Evolutionary conservation across 2,888 invertebrate genomes (phyloP).

Genomic region (Euplexia lucipara): DNA sequence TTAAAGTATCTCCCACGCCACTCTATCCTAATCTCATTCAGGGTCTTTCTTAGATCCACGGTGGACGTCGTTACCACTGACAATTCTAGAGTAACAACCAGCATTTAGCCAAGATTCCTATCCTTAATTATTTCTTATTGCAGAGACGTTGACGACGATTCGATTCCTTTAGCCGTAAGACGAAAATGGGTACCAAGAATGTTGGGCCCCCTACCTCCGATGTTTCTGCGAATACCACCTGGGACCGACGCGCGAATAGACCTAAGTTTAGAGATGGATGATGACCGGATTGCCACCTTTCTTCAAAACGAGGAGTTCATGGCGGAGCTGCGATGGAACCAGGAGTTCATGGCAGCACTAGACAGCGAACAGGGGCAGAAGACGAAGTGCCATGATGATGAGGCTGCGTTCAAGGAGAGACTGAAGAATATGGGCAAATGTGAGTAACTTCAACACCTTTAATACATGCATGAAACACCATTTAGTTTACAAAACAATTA

Average conservation of each 20-base stretch:
- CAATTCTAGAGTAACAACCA: background rate
- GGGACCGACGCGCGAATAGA: slow-evolving; percentile 87
- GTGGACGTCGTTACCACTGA: background rate
- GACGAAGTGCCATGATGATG: slow-evolving; percentile 90
- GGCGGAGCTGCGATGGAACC: slow-evolving; percentile 95
- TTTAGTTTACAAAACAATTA: too few relatives aligned
- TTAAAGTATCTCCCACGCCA: too few relatives aligned
- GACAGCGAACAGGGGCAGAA: slow-evolving; percentile 93
- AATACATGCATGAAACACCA: background rate
- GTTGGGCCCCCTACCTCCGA: slow-evolving; percentile 94
- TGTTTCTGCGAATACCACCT: slow-evolving; percentile 93
- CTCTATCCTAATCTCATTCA: background rate
- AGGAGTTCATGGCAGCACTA: slow-evolving; percentile 96
- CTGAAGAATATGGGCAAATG: slow-evolving; percentile 96
- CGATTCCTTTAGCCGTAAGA: slow-evolving; percentile 84
- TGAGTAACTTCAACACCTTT: slow-evolving; percentile 73
- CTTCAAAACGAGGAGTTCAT: slow-evolving; percentile 98
- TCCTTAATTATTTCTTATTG: slow-evolving; percentile 55
- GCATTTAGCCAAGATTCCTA: background rate
- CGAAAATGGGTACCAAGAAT: slow-evolving; percentile 95
- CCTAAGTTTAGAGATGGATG: slow-evolving; percentile 93
- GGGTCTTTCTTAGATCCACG: background rate
- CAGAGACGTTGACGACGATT: slow-evolving; percentile 85
- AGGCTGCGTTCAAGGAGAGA: slow-evolving; percentile 94
- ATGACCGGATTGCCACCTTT: slow-evolving; percentile 96